Conservation (phyloP, 2,797 vertebrate species). For the Antrozous pallidus region DNA sequence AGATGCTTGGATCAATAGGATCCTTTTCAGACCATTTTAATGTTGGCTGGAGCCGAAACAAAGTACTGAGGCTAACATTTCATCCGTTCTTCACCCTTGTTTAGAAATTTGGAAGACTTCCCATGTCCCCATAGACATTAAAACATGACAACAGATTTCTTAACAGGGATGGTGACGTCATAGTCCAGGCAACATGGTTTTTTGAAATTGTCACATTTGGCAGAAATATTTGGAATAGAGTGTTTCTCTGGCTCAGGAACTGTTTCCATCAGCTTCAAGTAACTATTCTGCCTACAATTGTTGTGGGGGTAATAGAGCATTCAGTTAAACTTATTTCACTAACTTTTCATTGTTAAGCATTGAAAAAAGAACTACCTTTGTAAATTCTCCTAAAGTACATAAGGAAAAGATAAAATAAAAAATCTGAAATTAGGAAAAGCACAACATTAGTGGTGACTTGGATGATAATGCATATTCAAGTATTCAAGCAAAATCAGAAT, state of each 20-base stretch:
- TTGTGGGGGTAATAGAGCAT: background rate
- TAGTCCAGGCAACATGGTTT: background rate
- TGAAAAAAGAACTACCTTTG: background rate
- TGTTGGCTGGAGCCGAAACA: background rate
- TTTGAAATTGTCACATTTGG: background rate
- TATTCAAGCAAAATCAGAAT: background rate
- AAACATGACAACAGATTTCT: background rate
- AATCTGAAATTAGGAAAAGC: conserved; percentile 24
- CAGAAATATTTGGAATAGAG: background rate
- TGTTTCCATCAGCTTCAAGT: background rate
- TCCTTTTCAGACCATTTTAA: background rate
- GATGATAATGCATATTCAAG: background rate
- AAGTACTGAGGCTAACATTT: background rate
- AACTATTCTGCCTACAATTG: background rate
- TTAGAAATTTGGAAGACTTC: background rate
- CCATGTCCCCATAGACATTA: background rate
- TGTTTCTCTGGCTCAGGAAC: background rate
- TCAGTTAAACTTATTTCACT: background rate
- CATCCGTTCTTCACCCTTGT: background rate
- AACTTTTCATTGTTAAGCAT: background rate
- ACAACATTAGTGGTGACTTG: background rate
- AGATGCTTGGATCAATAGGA: background rate
- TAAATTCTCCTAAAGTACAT: conserved; percentile 1
- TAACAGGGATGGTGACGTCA: background rate
- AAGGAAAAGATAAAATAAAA: background rate